Evolutionary conservation across 2,113 vertebrate species (phyloP).

Genomic region (Aptenodytes forsteri): DNA sequence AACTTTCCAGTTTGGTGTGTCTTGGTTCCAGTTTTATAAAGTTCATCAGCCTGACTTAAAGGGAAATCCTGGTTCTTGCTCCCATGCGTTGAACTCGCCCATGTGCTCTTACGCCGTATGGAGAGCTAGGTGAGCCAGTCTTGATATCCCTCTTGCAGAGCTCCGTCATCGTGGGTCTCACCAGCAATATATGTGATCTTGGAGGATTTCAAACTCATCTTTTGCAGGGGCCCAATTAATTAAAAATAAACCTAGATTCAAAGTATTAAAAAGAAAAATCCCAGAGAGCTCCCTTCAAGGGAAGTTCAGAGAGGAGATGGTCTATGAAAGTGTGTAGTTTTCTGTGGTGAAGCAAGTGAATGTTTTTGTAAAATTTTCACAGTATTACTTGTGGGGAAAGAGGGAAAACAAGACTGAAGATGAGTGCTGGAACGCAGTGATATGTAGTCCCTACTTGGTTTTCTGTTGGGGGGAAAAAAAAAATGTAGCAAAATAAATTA

Average conservation of each 20-base stretch:
- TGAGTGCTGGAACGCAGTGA: background rate
- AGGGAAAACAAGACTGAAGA: background rate
- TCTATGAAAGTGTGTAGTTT: background rate
- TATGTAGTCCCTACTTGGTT: background rate
- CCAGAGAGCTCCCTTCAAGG: background rate
- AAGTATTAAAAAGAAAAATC: background rate
- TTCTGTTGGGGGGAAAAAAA: background rate
- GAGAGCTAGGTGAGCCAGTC: background rate
- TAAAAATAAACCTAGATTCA: background rate
- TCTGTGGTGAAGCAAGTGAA: background rate
- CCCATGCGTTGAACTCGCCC: rapidly evolving
- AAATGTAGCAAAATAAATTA: slow-evolving; percentile 25
- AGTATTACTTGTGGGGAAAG: background rate
- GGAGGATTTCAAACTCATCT: background rate
- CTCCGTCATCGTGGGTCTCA: background rate
- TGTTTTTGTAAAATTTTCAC: background rate
- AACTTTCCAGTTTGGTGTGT: slow-evolving; percentile 14
- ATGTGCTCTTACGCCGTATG: rapidly evolving
- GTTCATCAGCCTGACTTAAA: background rate
- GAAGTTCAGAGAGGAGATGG: background rate
- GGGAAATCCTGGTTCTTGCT: background rate
- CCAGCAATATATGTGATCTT: background rate
- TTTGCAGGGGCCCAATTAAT: background rate
- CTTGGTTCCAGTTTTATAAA: background rate
- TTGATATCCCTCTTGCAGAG: background rate